Percentiles rank a stretch among this genome's conserved stretches.
These are phyloP conservation scores for Portevinia maculata DNA, from an alignment of 2,888 invertebrate genomes.

Conservation along the genomic window DNA sequence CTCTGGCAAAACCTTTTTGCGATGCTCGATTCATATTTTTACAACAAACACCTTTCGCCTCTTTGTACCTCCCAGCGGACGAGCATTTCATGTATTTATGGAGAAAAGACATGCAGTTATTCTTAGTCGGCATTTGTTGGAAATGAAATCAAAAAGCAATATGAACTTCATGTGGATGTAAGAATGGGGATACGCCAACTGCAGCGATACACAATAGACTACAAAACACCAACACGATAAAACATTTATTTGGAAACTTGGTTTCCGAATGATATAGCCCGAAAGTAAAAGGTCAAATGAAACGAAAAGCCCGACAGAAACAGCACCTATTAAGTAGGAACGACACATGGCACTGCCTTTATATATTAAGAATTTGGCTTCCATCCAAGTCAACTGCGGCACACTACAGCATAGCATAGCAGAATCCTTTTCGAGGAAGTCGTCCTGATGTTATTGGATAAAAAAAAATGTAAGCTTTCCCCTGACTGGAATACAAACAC, in stretches of 20 bases:
- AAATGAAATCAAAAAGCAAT: not conserved
- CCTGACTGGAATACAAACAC: conserved; percentile 67
- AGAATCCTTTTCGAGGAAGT: conserved; percentile 5
- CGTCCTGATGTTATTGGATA: conserved; percentile 1
- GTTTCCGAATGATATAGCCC: conserved; percentile 48
- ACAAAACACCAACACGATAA: conserved; percentile 44
- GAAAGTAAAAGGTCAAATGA: conserved; percentile 27
- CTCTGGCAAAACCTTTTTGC: no score
- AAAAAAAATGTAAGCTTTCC: conserved; percentile 44
- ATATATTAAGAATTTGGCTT: conserved; percentile 64
- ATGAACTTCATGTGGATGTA: not conserved
- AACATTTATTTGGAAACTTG: conserved; percentile 66
- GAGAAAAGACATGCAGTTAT: not conserved
- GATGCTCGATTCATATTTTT: not conserved
- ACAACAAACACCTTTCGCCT: not conserved
- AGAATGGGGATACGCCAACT: conserved; percentile 29
- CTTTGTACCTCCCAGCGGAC: not conserved
- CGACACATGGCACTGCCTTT: conserved; percentile 66
- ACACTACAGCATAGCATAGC: not conserved
- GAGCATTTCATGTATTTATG: not conserved
- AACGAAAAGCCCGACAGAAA: conserved; percentile 47
- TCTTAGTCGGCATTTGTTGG: not conserved
- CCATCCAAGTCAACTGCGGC: conserved; percentile 64
- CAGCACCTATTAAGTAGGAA: conserved; percentile 47
- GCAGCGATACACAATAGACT: conserved; percentile 45